Conservation (phyloP, 2,113 vertebrate species). For the Pluvianellus socialis region DNA sequence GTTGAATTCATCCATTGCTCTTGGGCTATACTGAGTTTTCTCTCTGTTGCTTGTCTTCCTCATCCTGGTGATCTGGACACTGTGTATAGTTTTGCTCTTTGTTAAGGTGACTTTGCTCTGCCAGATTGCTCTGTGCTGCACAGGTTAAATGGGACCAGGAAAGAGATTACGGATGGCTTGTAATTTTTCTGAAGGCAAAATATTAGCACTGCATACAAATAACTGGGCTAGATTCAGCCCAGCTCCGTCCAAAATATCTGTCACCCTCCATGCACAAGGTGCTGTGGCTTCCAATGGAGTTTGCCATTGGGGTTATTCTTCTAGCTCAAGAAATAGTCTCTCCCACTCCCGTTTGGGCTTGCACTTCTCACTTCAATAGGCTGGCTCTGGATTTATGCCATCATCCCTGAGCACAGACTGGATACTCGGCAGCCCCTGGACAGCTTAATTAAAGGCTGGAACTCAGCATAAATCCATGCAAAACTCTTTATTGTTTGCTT, state of each 20-base stretch:
- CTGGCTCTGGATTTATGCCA: slow-evolving; percentile 5
- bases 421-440: neutral
- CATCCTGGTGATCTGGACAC: neutral
- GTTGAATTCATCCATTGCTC: neutral
- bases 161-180: neutral
- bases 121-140: neutral
- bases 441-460: slow-evolving; percentile 38
- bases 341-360: neutral
- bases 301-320: neutral
- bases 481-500: slow-evolving; percentile 36
- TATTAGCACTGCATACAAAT: neutral
- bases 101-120: neutral
- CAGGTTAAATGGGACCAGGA: neutral
- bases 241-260: neutral
- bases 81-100: neutral
- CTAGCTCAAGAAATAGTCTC: neutral
- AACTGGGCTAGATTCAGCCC: neutral
- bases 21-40: neutral
- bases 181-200: neutral
- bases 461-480: slow-evolving; percentile 32
- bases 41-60: neutral
- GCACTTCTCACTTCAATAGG: neutral
- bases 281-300: neutral
- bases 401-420: neutral
- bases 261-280: neutral